phyloP scores from a whole-genome alignment of 1,140 invertebrate genomes.

The Zophobas atratus region DNA sequence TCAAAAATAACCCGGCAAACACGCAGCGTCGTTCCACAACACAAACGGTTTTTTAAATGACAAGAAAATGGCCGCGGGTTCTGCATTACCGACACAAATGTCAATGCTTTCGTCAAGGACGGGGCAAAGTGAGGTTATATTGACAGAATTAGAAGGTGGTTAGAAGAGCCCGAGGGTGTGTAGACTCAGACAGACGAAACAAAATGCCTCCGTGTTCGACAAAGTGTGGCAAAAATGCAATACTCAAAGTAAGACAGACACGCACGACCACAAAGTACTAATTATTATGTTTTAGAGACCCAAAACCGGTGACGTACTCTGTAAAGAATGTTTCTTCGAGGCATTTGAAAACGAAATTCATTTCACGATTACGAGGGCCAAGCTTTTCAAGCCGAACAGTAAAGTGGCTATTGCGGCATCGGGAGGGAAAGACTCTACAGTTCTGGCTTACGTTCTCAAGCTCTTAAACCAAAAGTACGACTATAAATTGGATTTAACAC shows the following conservation, averaged over 20 bases:
- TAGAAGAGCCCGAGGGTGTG: too few relatives aligned
- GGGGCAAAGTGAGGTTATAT: conserved; percentile 12
- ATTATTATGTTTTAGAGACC: conserved; percentile 77
- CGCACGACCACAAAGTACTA: conserved; percentile 4
- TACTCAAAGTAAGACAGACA: conserved; percentile 75
- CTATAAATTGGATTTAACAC: conserved; percentile 92
- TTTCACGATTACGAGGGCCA: conserved; percentile 89
- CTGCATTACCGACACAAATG: conserved; percentile 24
- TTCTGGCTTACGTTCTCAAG: conserved; percentile 94
- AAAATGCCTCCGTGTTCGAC: conserved; percentile 78
- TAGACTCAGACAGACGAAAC: not conserved
- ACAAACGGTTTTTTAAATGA: conserved; percentile 45
- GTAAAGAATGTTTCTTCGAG: conserved; percentile 95
- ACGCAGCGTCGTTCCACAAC: conserved; percentile 8
- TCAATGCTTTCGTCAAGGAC: not conserved
- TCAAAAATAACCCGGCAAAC: conserved; percentile 39
- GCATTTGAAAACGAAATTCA: conserved; percentile 98
- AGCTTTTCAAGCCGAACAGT: conserved; percentile 89
- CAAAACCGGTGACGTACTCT: conserved; percentile 92
- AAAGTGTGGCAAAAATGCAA: conserved; percentile 80
- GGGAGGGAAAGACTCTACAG: conserved; percentile 99
- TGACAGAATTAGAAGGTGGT: not conserved
- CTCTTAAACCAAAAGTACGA: conserved; percentile 92
- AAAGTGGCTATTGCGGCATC: conserved; percentile 97
- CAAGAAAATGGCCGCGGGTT: conserved; percentile 29